These are phyloP conservation scores for Corythoichthys haematopterus DNA, from an alignment of 2,113 vertebrate genomes.

Conservation along the genomic window DNA sequence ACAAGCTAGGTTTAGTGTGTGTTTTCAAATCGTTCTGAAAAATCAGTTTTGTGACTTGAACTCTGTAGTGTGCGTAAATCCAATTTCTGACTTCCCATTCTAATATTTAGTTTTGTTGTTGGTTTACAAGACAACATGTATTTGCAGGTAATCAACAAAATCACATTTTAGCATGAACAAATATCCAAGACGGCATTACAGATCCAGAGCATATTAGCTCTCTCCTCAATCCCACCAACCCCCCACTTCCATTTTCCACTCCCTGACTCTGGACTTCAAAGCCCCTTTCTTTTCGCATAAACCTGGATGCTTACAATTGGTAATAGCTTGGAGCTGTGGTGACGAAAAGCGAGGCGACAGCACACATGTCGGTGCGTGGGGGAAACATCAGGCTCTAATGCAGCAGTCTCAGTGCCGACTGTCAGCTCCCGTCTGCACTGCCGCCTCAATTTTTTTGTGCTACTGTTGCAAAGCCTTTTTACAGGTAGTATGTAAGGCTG, in stretches of 20 bases:
- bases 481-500: slow-evolving; percentile 13
- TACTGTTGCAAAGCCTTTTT: slow-evolving; percentile 29
- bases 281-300: neutral
- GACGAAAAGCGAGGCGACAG: slow-evolving; percentile 23
- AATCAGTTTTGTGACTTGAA: no score
- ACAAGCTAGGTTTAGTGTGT: no score
- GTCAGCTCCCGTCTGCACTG: slow-evolving; percentile 48
- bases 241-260: neutral
- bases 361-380: slow-evolving; percentile 31
- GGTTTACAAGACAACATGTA: slow-evolving; percentile 3
- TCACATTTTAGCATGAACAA: slow-evolving; percentile 52
- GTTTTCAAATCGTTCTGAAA: no score
- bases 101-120: neutral
- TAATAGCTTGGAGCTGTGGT: slow-evolving; percentile 17
- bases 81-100: neutral
- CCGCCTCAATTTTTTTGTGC: slow-evolving; percentile 12
- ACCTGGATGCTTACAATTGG: neutral
- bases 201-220: slow-evolving; percentile 7
- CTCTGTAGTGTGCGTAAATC: slow-evolving; percentile 1
- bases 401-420: slow-evolving; percentile 27
- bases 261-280: neutral
- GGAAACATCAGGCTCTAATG: slow-evolving; percentile 41
- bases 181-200: slow-evolving; percentile 55
- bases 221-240: neutral
- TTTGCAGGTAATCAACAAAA: slow-evolving; percentile 49